Evolutionary conservation across 2,113 vertebrate species (phyloP).

Genomic region (Euleptes europaea): DNA sequence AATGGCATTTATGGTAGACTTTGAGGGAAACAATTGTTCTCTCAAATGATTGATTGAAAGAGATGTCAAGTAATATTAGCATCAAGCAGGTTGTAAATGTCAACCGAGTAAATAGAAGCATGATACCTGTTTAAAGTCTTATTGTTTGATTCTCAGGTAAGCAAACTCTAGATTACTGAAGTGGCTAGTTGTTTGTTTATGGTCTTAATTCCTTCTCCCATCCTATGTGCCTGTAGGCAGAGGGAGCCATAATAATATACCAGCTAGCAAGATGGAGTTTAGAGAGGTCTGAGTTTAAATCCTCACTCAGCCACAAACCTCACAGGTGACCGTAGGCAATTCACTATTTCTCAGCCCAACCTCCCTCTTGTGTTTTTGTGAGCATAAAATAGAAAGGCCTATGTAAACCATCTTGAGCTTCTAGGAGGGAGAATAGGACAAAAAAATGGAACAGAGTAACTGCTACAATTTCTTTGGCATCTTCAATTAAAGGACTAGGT

Average conservation of each 20-base stretch:
- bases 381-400: no score
- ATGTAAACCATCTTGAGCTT: no score
- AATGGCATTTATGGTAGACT: constrained; percentile 54
- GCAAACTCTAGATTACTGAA: background rate
- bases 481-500: no score
- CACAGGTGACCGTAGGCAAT: no score
- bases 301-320: no score
- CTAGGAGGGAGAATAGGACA: no score
- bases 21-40: constrained; percentile 63
- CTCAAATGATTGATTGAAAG: constrained; percentile 61
- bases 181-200: accelerated
- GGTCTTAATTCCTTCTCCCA: background rate
- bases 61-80: constrained; percentile 58
- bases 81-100: constrained; percentile 45
- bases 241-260: background rate
- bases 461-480: no score
- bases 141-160: constrained; percentile 29
- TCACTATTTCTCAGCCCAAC: no score
- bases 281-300: background rate
- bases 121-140: constrained; percentile 25
- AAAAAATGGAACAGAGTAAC: no score
- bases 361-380: no score
- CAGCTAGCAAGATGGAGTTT: background rate
- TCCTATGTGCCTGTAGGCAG: background rate
- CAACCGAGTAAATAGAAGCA: constrained; percentile 57